Base-by-base conservation (phyloP, 2,113 vertebrate species). In the Cairina moschata region DNA sequence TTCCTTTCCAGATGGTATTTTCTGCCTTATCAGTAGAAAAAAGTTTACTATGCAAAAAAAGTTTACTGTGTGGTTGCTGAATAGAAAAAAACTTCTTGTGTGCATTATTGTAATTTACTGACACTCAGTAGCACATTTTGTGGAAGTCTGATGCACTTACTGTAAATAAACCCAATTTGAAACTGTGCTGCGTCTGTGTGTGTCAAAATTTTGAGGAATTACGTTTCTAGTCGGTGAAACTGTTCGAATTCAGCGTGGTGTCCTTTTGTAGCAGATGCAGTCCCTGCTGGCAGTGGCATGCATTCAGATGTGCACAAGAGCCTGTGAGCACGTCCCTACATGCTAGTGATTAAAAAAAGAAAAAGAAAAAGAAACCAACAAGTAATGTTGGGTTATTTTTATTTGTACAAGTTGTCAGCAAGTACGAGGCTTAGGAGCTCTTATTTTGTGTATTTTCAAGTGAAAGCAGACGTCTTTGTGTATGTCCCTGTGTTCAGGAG, bases 81-180 rank as follows among this genome's bases (percentile, higher is more conserved):
- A 94, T 1, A 86, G 73, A 48, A 68, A 78, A 78, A 72, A 92
- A 3, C 22, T 60, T 84, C 17, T 21, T 38, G 22, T 18, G 5
- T 20, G 38, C 25, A 1, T 38, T 32, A 22, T 83, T 83, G 89
- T 65, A 58, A 94, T 93, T 94, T 95, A 72, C 95, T 92, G 95
- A 88, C 85, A 94, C 73, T 38, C 46, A 28, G 60, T 8, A 88
- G 36, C 50, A 52, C 69, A 65, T 31, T 88, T 86, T 78, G 86
- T 96, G 80, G 83, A 83, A 95, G 90, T 40, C 44, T 48, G 55
- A 73, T 82, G 83, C 32, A 46, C 34, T 96, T 83, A 81, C 85
- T 83, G 74, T 75, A 96, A 97, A 93, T 95, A 96, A 97, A 97
- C 60, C 77, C 80, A 56, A 60, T 40, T 32, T 42, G 88, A 94